phyloP scores from a whole-genome alignment of 1,140 invertebrate species.

The Thereuonema tuberculata region DNA sequence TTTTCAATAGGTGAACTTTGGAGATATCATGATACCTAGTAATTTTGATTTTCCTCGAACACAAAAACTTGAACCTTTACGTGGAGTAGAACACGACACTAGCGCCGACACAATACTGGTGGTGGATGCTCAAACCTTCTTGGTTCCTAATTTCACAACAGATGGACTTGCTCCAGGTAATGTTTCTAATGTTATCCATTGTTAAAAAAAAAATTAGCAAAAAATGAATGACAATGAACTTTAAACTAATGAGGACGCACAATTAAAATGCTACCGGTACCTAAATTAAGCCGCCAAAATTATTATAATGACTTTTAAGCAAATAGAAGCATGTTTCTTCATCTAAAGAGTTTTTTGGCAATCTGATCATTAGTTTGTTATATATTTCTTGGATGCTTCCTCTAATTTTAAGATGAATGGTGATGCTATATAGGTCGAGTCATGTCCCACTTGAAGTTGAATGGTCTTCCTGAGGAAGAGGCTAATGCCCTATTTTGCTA shows the following conservation, averaged over 20 bases:
- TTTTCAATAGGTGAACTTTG: constrained; percentile 70
- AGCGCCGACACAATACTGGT: constrained; percentile 70
- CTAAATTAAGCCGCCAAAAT: no score
- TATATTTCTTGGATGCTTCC: no score
- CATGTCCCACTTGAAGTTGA: no score
- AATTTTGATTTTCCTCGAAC: constrained; percentile 66
- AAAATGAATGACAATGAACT: background rate
- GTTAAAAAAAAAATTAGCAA: background rate
- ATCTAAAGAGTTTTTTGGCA: no score
- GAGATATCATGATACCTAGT: constrained; percentile 62
- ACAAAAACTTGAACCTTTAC: constrained; percentile 54
- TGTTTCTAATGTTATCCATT: constrained; percentile 15
- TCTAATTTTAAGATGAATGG: no score
- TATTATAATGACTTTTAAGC: no score
- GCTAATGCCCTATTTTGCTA: no score
- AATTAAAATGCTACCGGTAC: no score
- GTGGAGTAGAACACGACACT: constrained; percentile 60
- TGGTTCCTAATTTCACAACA: constrained; percentile 73
- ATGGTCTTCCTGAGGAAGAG: no score
- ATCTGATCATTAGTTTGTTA: no score
- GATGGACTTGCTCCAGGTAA: constrained; percentile 78
- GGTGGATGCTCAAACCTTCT: constrained; percentile 76
- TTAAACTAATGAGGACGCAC: background rate
- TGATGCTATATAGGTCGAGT: no score
- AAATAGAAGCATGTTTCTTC: no score